Percentiles rank a stretch among this genome's conserved stretches.
phyloP scores from a whole-genome alignment of 2,113 vertebrate genomes.

The Halichoeres trimaculatus region DNA sequence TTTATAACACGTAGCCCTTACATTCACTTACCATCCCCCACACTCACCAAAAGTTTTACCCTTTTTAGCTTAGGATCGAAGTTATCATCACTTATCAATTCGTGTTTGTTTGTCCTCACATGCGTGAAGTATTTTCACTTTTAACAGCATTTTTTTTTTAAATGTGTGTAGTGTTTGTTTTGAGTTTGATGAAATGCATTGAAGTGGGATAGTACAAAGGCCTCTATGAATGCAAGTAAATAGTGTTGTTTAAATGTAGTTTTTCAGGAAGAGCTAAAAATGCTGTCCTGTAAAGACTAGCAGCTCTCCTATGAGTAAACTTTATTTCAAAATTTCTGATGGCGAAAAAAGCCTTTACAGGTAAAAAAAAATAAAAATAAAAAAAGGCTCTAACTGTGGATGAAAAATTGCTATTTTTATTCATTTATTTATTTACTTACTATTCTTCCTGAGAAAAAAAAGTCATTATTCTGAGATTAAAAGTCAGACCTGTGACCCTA shows the following conservation, averaged over 20 bases:
- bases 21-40: conserved; percentile 9
- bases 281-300: neutral
- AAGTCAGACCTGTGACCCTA: too few species aligned
- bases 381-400: too few species aligned
- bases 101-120: neutral
- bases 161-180: neutral
- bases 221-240: neutral
- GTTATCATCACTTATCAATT: neutral
- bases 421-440: too few species aligned
- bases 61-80: neutral
- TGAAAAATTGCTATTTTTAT: too few species aligned
- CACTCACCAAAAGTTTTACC: neutral
- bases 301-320: neutral
- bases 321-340: neutral
- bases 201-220: neutral
- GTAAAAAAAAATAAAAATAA: too few species aligned
- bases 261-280: too few species aligned
- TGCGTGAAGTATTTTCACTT: neutral
- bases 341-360: neutral
- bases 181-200: too few species aligned
- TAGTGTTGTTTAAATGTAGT: too few species aligned
- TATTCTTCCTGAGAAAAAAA: too few species aligned
- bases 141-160: neutral
- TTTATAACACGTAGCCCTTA: neutral
- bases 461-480: too few species aligned